Percentiles rank a stretch among this genome's conserved stretches.
phyloP scores from a whole-genome alignment of 1,140 invertebrate genomes.

The Tetramorium simillimum region DNA sequence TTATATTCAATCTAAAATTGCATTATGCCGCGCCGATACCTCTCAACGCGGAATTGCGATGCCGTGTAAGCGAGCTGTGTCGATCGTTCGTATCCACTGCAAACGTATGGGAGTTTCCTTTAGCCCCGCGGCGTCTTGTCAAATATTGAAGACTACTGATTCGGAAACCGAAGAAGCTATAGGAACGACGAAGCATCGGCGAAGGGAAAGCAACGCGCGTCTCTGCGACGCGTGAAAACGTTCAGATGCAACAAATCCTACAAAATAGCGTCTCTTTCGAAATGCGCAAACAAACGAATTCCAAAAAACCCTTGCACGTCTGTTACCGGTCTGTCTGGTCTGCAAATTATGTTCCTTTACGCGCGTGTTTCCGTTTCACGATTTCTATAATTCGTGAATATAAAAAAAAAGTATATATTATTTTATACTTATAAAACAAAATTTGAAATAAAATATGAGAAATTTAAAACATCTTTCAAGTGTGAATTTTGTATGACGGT shows the following conservation, averaged over 20 bases:
- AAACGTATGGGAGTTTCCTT: conserved; percentile 45
- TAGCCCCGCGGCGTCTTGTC: conserved; percentile 59
- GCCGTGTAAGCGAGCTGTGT: conserved; percentile 21
- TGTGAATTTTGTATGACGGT: no score
- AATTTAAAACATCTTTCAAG: background rate
- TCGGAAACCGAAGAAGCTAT: conserved; percentile 50
- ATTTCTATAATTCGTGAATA: background rate
- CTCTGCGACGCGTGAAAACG: conserved; percentile 11
- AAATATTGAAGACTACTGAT: conserved; percentile 67
- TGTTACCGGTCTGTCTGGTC: background rate
- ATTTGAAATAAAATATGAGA: background rate
- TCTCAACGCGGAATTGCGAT: conserved; percentile 29
- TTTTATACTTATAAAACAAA: background rate
- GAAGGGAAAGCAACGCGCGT: background rate
- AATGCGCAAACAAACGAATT: conserved; percentile 35
- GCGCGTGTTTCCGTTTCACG: background rate
- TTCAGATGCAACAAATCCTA: conserved; percentile 26
- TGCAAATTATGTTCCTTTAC: background rate
- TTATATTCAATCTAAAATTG: conserved; percentile 39
- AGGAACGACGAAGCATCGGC: conserved; percentile 22
- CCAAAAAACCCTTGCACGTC: background rate
- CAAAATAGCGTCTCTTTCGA: background rate
- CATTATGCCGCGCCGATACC: conserved; percentile 30
- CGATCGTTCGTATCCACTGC: conserved; percentile 33
- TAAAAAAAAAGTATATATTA: background rate